Conservation (phyloP, 2,113 vertebrate genomes). For the Bolborhynchus lineola region DNA sequence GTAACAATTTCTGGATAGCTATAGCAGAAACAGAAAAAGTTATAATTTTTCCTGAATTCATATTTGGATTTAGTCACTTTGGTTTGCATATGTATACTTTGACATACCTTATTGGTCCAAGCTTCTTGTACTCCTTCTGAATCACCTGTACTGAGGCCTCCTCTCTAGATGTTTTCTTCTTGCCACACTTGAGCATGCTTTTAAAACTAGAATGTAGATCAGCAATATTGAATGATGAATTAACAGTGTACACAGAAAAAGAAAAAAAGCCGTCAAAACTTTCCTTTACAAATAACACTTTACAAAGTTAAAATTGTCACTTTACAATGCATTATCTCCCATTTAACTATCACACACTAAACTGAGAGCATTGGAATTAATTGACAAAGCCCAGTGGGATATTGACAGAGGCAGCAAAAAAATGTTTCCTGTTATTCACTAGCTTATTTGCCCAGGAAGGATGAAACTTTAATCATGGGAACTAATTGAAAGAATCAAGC, state of each 20-base stretch:
- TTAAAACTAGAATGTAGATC: conserved; percentile 76
- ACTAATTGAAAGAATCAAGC: background rate
- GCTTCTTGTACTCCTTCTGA: conserved; percentile 78
- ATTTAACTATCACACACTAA: background rate
- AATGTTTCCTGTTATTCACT: background rate
- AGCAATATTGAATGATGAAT: background rate
- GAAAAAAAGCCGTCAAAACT: background rate
- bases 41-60: conserved; percentile 7
- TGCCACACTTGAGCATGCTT: conserved; percentile 76
- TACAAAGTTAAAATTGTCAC: background rate
- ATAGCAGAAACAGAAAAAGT: conserved; percentile 15
- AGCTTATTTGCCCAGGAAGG: background rate
- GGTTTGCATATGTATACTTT: background rate
- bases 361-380: background rate
- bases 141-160: conserved; percentile 78
- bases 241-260: background rate
- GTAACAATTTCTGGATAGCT: conserved; percentile 89
- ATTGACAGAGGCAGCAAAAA: background rate
- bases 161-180: conserved; percentile 72
- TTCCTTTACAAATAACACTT: background rate
- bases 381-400: background rate
- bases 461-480: background rate
- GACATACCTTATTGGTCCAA: conserved; percentile 81
- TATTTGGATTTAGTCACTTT: background rate
- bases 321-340: background rate